These are phyloP conservation scores for Pseudoatta argentina DNA, from an alignment of 1,140 invertebrate genomes.

Conservation along the genomic window DNA sequence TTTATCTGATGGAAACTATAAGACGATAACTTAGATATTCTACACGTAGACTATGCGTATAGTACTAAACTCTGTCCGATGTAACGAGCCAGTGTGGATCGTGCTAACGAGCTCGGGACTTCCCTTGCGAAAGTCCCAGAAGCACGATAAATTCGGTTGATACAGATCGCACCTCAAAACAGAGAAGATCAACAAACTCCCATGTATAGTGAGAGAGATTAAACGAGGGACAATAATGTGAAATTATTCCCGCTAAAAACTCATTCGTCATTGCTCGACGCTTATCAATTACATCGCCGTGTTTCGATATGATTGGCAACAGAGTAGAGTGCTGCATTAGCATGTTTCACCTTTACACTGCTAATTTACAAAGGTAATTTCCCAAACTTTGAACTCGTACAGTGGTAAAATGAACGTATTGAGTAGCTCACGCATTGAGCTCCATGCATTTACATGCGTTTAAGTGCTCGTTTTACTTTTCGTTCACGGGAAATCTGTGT, in stretches of 20 bases:
- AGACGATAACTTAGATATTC: conserved; percentile 56
- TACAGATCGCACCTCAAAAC: conserved; percentile 48
- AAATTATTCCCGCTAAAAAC: conserved; percentile 5
- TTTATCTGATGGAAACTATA: conserved; percentile 41
- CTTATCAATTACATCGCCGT: background rate
- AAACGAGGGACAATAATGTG: background rate
- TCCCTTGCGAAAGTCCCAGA: conserved; percentile 56
- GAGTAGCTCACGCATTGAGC: background rate
- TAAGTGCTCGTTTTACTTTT: conserved; percentile 44
- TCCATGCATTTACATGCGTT: conserved; percentile 15
- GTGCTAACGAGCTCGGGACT: conserved; percentile 59
- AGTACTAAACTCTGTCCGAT: conserved; percentile 43
- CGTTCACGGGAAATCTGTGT: conserved; percentile 44
- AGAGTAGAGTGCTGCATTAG: background rate
- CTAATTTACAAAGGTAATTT: conserved; percentile 45
- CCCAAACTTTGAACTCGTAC: conserved; percentile 32
- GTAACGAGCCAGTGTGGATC: conserved; percentile 52
- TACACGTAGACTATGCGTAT: conserved; percentile 42
- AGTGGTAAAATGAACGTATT: background rate
- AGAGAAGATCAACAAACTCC: conserved; percentile 45
- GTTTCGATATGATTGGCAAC: background rate
- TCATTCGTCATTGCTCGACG: background rate
- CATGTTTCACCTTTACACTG: background rate
- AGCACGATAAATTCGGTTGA: conserved; percentile 58
- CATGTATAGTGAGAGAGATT: conserved; percentile 6